These are phyloP conservation scores for Myiotriccus ornatus DNA, from an alignment of 2,797 vertebrate species.

Conservation along the genomic window DNA sequence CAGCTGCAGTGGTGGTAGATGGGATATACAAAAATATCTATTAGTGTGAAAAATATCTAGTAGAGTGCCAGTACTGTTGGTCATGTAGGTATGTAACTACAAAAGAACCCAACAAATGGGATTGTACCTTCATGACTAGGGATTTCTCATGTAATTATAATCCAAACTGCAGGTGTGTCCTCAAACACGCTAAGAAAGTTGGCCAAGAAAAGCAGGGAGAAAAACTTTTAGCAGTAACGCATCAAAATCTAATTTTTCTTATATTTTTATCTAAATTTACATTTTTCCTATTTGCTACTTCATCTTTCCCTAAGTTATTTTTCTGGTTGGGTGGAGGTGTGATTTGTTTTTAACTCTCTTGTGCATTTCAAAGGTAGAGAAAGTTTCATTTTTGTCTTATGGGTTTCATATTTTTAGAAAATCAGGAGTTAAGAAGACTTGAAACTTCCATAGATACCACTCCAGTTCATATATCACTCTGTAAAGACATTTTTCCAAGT, in stretches of 20 bases:
- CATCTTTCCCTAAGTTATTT: not conserved
- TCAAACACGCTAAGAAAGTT: not conserved
- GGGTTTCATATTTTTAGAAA: not conserved
- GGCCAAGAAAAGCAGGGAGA: not conserved
- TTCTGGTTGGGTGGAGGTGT: accelerated
- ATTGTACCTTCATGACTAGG: not conserved
- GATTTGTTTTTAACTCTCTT: not conserved
- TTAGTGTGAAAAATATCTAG: too few species aligned
- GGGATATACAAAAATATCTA: not conserved
- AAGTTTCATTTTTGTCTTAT: not conserved
- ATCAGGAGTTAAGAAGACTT: not conserved
- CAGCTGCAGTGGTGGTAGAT: not conserved
- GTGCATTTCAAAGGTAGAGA: not conserved
- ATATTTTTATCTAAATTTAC: not conserved
- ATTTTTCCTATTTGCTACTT: not conserved
- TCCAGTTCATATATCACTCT: not conserved
- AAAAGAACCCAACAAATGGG: accelerated
- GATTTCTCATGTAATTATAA: not conserved
- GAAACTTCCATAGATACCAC: not conserved
- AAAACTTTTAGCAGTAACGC: not conserved
- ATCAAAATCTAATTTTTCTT: not conserved
- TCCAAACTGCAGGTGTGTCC: not conserved
- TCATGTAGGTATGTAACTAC: not conserved
- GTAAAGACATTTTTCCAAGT: not conserved
- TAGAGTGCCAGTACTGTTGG: accelerated